phyloP scores from a whole-genome alignment of 2,888 invertebrate species.

The Rhagophthalmus giganteus region DNA sequence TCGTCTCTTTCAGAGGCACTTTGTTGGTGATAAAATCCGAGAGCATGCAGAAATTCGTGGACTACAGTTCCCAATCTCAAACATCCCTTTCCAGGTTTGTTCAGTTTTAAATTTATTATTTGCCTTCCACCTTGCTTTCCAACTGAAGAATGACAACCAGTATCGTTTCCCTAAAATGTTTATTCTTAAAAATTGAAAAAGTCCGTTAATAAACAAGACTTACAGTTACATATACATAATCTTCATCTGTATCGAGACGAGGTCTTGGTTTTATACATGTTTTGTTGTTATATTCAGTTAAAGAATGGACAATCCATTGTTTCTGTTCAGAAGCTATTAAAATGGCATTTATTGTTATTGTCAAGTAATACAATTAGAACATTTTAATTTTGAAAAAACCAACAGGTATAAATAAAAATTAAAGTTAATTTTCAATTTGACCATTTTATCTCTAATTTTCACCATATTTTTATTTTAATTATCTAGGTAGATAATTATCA shows the following conservation, averaged over 20 bases:
- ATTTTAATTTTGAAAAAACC: too few relatives aligned
- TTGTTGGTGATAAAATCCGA: slow-evolving; percentile 85
- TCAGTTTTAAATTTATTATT: slow-evolving; percentile 39
- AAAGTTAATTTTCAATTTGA: too few relatives aligned
- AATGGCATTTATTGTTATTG: too few relatives aligned
- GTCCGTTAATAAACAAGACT: not conserved
- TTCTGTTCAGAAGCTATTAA: not conserved
- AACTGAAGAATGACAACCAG: slow-evolving; percentile 28
- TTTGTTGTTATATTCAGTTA: not conserved
- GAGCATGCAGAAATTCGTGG: slow-evolving; percentile 78
- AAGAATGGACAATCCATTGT: not conserved
- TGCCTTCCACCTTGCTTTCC: slow-evolving; percentile 22
- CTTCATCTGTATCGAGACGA: not conserved
- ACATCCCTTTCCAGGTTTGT: slow-evolving; percentile 61
- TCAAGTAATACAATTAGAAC: too few relatives aligned
- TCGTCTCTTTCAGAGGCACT: slow-evolving; percentile 76
- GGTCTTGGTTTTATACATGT: slow-evolving; percentile 5
- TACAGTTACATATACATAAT: slow-evolving; percentile 9
- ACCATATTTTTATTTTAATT: too few relatives aligned
- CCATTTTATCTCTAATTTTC: too few relatives aligned
- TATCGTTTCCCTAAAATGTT: not conserved
- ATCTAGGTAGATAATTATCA: too few relatives aligned
- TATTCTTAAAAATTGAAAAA: not conserved
- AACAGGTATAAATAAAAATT: too few relatives aligned
- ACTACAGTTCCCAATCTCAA: slow-evolving; percentile 67